Base-by-base conservation (phyloP, 2,888 invertebrate species). In the Pristionchus japonicus region DNA sequence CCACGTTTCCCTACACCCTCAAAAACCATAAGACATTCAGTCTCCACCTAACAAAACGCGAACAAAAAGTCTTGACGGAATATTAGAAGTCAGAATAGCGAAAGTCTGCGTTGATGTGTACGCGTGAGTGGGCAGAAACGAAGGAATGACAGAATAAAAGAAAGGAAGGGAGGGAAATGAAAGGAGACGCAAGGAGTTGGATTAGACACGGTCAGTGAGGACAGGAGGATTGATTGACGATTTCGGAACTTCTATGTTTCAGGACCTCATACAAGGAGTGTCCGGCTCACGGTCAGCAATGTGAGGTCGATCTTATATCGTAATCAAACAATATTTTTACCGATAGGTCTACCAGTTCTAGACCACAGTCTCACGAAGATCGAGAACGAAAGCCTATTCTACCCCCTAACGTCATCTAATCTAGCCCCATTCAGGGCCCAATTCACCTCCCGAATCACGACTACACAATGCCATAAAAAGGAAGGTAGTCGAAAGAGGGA, bases 381-480 rank as follows among this genome's bases (percentile, higher is more conserved):
- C n/a, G n/a, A n/a, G n/a, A n/a, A n/a, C n/a, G n/a, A n/a, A n/a
- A n/a, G n/a, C n/a, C n/a, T n/a, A n/a, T 37, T 70, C 37, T 37
- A 3, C 15, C 34, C 43, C 77, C n/a, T 70, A 31, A 77, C 77
- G 43, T 77, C 77, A 43, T 77, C 77, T 47, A 77, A 77, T 77
- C 77, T 23, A 40, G 15, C 43, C 1, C 77, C 77, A 77, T 77
- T 77, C 77, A 77, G n/a, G 3, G 4, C 9, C 43, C 77, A 43
- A 77, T 77, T 77, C 77, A 43, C 23, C 70, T 67, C 15, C 70
- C 43, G n/a, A 77, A 47, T 77, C 77, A n/a, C n/a, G 6, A n/a
- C 43, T n/a, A 15, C 31, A 77, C 77, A 77, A 77, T 77, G 77
- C 77, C n/a, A 20, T 77, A 77, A 77, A 77, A 43, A 77, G 31